These are phyloP conservation scores for Liolophura sinensis DNA, from an alignment of 1,140 invertebrate species.

Conservation along the genomic window DNA sequence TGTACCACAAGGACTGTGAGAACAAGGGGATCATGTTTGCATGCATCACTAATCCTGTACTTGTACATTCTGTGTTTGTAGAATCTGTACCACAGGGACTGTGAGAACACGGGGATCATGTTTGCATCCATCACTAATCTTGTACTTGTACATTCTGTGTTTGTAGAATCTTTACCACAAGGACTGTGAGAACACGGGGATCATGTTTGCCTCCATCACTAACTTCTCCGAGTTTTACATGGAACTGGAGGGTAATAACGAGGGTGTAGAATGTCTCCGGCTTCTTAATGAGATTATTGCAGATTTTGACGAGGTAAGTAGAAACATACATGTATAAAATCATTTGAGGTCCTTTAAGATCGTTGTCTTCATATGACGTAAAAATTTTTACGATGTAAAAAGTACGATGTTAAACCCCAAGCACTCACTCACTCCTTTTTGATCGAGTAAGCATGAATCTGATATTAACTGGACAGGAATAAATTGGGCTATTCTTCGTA, in stretches of 20 bases:
- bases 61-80: no score
- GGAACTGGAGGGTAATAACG: conserved; percentile 86
- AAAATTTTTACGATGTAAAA: no score
- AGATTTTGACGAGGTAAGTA: conserved; percentile 79
- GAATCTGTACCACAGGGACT: no score
- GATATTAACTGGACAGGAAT: no score
- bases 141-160: background rate
- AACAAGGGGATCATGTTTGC: no score
- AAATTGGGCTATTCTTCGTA: no score
- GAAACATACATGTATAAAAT: background rate
- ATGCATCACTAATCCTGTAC: no score
- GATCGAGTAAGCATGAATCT: background rate
- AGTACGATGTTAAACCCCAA: no score
- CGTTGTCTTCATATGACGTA: background rate
- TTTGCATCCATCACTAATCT: no score
- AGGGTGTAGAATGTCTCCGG: conserved; percentile 92
- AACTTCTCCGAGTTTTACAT: conserved; percentile 97
- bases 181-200: conserved; percentile 87
- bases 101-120: no score
- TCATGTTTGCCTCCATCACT: conserved; percentile 93
- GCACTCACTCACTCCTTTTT: no score
- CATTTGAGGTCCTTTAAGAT: background rate
- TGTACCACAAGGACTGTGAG: no score
- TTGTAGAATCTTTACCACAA: conserved; percentile 90
- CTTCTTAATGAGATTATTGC: conserved; percentile 97